A percentile compares a stretch with the other conserved stretches of the same genome.
Evolutionary conservation across 2,797 vertebrate genomes (phyloP).

Genomic region (Manis pentadactyla): DNA sequence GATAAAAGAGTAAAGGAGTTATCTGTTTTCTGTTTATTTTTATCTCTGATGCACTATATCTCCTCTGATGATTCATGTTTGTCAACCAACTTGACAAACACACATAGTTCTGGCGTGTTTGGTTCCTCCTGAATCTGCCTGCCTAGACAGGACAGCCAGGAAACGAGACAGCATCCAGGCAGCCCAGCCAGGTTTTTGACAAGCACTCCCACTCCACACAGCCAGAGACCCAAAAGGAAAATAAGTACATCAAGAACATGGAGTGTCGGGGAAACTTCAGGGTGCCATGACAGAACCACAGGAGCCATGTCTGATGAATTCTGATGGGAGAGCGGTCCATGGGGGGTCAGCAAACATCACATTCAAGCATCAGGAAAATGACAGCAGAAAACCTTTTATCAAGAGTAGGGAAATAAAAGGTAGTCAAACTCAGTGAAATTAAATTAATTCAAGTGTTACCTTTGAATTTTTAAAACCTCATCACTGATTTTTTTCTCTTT

Average conservation of each 20-base stretch:
- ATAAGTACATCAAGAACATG: neutral
- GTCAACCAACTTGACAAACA: conserved; percentile 64
- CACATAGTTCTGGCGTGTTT: neutral
- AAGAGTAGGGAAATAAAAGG: neutral
- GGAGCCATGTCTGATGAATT: neutral
- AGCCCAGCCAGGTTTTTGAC: conserved; percentile 37
- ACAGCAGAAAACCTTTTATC: conserved; percentile 7
- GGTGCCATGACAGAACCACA: conserved; percentile 24
- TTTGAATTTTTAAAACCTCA: conserved; percentile 65
- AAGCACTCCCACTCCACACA: neutral
- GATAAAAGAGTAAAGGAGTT: neutral
- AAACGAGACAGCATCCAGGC: conserved; percentile 54
- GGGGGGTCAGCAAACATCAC: neutral
- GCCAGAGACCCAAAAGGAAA: neutral
- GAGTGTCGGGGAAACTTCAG: conserved; percentile 56
- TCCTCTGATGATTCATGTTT: conserved; percentile 53
- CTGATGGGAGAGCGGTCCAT: neutral
- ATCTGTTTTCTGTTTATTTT: conserved; percentile 25
- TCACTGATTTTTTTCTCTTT: conserved; percentile 16
- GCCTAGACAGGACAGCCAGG: neutral
- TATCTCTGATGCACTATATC: neutral
- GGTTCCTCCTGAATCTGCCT: neutral
- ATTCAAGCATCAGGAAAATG: neutral
- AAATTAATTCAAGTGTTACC: neutral
- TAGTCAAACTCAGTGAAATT: conserved; percentile 54